Conservation (phyloP, 2,797 vertebrate species). For the Harpagifer antarcticus region DNA sequence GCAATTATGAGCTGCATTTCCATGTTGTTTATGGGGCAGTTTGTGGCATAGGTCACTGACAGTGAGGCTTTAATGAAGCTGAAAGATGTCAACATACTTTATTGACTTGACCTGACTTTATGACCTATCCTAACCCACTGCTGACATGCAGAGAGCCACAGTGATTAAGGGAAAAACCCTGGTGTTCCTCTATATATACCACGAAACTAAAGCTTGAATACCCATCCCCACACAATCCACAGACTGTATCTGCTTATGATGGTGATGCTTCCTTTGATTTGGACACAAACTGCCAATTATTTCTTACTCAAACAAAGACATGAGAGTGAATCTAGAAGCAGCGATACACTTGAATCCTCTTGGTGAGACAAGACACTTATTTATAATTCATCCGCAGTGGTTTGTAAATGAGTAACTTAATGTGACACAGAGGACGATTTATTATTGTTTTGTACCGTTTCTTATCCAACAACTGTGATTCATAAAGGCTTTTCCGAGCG, state of each 20-base stretch:
- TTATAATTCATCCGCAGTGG: conserved; percentile 35
- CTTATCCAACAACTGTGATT: conserved; percentile 16
- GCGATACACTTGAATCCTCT: conserved; percentile 18
- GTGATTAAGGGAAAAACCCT: conserved; percentile 10
- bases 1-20: not conserved
- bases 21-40: not conserved
- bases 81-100: conserved; percentile 34
- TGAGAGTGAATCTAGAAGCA: conserved; percentile 18
- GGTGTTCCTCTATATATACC: not conserved
- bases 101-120: conserved; percentile 52
- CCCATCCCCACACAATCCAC: not conserved
- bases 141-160: conserved; percentile 24
- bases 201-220: conserved; percentile 1
- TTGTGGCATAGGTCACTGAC: not conserved
- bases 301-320: not conserved
- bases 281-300: conserved; percentile 35
- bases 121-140: conserved; percentile 24
- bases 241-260: not conserved
- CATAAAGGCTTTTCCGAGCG: conserved; percentile 4
- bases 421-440: not conserved
- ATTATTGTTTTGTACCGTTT: conserved; percentile 1
- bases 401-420: conserved; percentile 53
- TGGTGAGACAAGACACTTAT: conserved; percentile 10
- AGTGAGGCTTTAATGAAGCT: conserved; percentile 42
- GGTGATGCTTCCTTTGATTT: not conserved